These are phyloP conservation scores for Leucophora obtusa DNA, from an alignment of 2,888 invertebrate species.

Conservation along the genomic window DNA sequence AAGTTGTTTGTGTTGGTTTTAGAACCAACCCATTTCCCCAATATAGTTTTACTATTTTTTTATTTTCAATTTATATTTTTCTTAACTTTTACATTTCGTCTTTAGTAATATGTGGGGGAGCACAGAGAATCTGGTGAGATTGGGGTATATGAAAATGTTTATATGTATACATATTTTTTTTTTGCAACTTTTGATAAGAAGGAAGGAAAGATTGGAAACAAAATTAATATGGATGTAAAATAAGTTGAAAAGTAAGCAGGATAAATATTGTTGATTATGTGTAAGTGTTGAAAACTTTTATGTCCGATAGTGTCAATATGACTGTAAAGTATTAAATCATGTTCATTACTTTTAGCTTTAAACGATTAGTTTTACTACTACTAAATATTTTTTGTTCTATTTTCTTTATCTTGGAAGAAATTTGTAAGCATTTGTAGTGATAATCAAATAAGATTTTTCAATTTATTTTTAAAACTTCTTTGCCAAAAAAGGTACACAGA, in stretches of 20 bases:
- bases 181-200: background rate
- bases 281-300: slow-evolving; percentile 35
- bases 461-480: no score
- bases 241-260: background rate
- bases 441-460: no score
- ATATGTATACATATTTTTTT: background rate
- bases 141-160: background rate
- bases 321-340: slow-evolving; percentile 17
- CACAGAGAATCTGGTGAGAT: background rate
- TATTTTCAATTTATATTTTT: background rate
- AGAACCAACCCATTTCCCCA: background rate
- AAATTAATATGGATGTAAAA: slow-evolving; percentile 11
- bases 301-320: slow-evolving; percentile 29
- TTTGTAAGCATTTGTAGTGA: no score
- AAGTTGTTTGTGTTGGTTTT: slow-evolving; percentile 21
- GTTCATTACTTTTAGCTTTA: background rate
- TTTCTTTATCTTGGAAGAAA: background rate
- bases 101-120: background rate
- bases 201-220: slow-evolving; percentile 6
- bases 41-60: background rate
- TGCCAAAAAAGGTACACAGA: no score
- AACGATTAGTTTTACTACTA: background rate
- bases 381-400: background rate
- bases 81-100: background rate
- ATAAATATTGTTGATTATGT: slow-evolving; percentile 10